phyloP scores from a whole-genome alignment of 2,113 vertebrate genomes.

The Myodes glareolus region DNA sequence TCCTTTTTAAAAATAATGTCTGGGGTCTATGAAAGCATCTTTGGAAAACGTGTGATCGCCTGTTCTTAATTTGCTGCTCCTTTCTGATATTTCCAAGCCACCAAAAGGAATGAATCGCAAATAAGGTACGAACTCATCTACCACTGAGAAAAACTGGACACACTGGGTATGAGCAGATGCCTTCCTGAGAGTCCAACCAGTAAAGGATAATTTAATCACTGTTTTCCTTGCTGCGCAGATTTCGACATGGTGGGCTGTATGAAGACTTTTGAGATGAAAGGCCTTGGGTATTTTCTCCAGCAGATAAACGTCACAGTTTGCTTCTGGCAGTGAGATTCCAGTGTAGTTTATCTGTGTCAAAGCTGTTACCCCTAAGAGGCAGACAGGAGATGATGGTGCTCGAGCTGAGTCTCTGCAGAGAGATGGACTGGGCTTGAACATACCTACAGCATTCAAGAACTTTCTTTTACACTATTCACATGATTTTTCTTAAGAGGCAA shows the following conservation, averaged over 20 bases:
- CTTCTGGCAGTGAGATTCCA: neutral
- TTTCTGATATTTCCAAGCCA: neutral
- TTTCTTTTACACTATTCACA: neutral
- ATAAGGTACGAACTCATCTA: neutral
- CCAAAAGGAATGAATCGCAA: neutral
- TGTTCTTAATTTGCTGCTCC: neutral
- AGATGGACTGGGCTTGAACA: neutral
- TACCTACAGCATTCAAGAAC: neutral
- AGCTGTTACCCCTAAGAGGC: constrained; percentile 44
- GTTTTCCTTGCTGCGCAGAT: neutral
- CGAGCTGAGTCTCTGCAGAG: neutral
- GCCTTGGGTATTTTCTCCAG: constrained; percentile 42
- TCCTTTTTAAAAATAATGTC: neutral
- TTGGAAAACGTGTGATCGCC: neutral
- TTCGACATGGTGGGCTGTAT: constrained; percentile 39
- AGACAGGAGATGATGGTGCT: neutral
- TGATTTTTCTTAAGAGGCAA: neutral
- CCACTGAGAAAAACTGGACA: neutral
- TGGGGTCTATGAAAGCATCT: neutral
- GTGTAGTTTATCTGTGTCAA: constrained; percentile 26
- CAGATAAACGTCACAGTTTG: constrained; percentile 32
- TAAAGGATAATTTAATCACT: neutral
- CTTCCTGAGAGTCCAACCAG: neutral
- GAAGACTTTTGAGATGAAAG: constrained; percentile 60
- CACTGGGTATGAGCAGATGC: constrained; percentile 40